Base-by-base conservation (phyloP, 2,113 vertebrate species). In the Hylia prasina region DNA sequence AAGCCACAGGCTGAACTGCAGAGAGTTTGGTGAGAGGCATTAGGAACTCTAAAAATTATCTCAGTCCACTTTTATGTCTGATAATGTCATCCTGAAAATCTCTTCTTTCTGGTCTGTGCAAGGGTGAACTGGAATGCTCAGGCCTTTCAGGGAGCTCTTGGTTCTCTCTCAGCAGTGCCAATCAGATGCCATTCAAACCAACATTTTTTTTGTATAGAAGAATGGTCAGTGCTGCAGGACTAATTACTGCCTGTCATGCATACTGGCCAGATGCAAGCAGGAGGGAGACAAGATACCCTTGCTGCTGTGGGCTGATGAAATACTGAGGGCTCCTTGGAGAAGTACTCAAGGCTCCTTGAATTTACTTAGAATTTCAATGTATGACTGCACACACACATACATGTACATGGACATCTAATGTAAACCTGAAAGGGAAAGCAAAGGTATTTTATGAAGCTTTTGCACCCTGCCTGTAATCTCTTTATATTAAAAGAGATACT, bases 181-280 rank as follows among this genome's bases (percentile, higher is more conserved):
- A 88, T 94, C 82, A 95, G 64, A 50, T 89, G 68, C 82, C 85
- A 96, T 94, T 90, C 82, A 92, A 70, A 72, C 42, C 47, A 61
- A 33, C 27, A 1, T 7, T 68, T 54, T n/a, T 76, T 80, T 72
- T 90, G 8, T 82, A 6, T 3, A 48, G 82, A n/a, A 44, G 33
- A 86, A 35, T 44, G 85, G 71, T 60, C 79, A 78, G 33, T 75
- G 42, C 91, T 80, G 90, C 93, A 85, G 78, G 56, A 64, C 69
- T 84, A 87, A 91, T 83, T 87, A 37, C 23, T 70, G 78, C 53
- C 81, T 68, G 17, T 87, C 69, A 37, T 2, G 0, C 19, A 42
- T 25, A 19, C 42, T 47, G 66, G 28, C 71, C 63, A 78, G 64
- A 37, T 77, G 66, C 54, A 80, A 17, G 42, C 1, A 2, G 33